Evolutionary conservation across 2,888 invertebrate genomes (phyloP).

Genomic region (Tenthredo amoena): DNA sequence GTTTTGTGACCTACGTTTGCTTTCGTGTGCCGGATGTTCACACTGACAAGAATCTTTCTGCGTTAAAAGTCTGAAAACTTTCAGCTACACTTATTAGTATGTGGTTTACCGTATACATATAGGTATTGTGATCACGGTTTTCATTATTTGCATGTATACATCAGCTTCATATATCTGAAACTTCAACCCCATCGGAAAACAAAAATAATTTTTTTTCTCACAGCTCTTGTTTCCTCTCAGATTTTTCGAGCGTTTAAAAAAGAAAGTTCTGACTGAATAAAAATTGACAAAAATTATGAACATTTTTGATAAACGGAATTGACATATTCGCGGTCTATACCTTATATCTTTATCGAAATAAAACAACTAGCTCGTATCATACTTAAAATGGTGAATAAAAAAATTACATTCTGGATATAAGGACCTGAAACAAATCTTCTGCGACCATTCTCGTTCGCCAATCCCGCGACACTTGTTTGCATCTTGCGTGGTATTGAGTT

Average conservation of each 20-base stretch:
- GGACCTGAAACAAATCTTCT: neutral
- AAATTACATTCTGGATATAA: no score
- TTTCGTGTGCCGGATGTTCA: conserved; percentile 5
- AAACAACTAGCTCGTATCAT: no score
- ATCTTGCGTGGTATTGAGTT: neutral
- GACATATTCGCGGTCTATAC: neutral
- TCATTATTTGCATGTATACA: neutral
- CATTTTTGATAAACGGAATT: neutral
- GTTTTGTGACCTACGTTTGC: conserved; percentile 11
- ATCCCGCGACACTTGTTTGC: neutral
- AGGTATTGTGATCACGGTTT: neutral
- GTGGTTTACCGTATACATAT: neutral
- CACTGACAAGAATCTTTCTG: conserved; percentile 39
- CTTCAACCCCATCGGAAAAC: neutral
- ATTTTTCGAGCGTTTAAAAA: neutral
- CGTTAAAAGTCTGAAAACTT: neutral
- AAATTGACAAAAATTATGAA: neutral
- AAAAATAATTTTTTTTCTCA: neutral
- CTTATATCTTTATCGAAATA: neutral
- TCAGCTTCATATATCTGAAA: neutral
- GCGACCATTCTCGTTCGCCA: neutral
- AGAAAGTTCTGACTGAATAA: neutral
- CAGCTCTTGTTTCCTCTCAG: neutral
- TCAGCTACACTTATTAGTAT: neutral
- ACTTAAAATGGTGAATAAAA: no score